Percentiles rank a stretch among this genome's conserved stretches.
These are phyloP conservation scores for Andrena bicolor DNA, from an alignment of 2,888 invertebrate genomes.

Conservation along the genomic window DNA sequence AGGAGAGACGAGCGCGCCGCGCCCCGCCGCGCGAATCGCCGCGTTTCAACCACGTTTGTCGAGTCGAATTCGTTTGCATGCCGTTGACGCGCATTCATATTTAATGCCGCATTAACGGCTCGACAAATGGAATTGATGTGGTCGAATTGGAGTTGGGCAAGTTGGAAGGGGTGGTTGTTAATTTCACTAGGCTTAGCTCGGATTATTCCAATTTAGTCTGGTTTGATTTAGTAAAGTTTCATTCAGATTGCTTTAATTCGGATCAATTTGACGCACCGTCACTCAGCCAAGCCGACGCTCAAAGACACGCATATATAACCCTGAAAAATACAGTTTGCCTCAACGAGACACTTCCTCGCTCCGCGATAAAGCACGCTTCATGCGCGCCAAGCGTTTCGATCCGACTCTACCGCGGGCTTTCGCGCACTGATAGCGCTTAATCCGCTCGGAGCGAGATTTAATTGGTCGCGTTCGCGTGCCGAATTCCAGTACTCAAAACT, in stretches of 20 bases:
- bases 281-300: too few species aligned
- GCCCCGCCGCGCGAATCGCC: slow-evolving; percentile 7
- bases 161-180: too few species aligned
- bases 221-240: not conserved
- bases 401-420: slow-evolving; percentile 19
- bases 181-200: too few species aligned
- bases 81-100: not conserved
- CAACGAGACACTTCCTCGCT: slow-evolving; percentile 14
- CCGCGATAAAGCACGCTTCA: slow-evolving; percentile 13
- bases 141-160: not conserved
- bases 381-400: not conserved
- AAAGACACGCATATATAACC: too few species aligned
- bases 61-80: not conserved
- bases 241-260: not conserved
- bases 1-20: not conserved
- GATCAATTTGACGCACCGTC: not conserved
- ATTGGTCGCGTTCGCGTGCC: slow-evolving; percentile 29
- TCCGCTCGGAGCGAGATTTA: slow-evolving; percentile 21
- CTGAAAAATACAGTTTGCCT: not conserved
- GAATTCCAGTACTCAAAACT: slow-evolving; percentile 7
- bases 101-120: not conserved
- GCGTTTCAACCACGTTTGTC: not conserved
- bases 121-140: not conserved
- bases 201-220: not conserved
- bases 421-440: slow-evolving; percentile 23